Percentiles rank a stretch among this genome's conserved stretches.
phyloP scores from a whole-genome alignment of 1,140 invertebrate species.

The Hylaeus volcanicus region DNA sequence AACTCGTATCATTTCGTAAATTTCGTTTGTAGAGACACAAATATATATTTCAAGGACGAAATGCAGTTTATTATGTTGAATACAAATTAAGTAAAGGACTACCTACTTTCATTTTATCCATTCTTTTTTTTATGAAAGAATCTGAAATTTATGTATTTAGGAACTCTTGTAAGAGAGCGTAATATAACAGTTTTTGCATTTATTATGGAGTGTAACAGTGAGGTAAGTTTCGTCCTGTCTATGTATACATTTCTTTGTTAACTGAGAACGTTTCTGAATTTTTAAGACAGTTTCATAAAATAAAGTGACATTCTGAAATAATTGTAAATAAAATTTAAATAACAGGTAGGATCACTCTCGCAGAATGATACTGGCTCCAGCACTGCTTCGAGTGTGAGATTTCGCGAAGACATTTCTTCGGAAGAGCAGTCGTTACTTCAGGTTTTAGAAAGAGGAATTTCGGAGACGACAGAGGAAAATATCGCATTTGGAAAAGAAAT shows the following conservation, averaged over 20 bases:
- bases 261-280: not conserved
- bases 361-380: constrained; percentile 21
- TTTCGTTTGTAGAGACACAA: not conserved
- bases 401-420: not conserved
- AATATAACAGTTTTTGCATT: not conserved
- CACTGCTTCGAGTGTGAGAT: constrained; percentile 2
- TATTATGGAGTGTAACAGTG: constrained; percentile 16
- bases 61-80: not conserved
- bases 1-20: not conserved
- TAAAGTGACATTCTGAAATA: not conserved
- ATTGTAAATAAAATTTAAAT: not conserved
- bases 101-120: not conserved
- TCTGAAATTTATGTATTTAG: constrained; percentile 2
- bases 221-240: constrained; percentile 4
- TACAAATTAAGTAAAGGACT: not conserved
- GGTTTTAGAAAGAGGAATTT: constrained; percentile 60
- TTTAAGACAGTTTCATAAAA: not conserved
- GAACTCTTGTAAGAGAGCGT: constrained; percentile 2
- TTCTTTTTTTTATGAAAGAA: no score
- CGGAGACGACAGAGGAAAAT: constrained; percentile 70
- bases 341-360: constrained; percentile 20
- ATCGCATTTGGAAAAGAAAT: constrained; percentile 64
- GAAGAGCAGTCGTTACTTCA: constrained; percentile 36
- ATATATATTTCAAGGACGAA: not conserved
- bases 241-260: not conserved